Evolutionary conservation across 2,888 invertebrate species (phyloP), one percentile per base, ranked within the genome.

Genomic region (Archaeoteleia sp.): DNA sequence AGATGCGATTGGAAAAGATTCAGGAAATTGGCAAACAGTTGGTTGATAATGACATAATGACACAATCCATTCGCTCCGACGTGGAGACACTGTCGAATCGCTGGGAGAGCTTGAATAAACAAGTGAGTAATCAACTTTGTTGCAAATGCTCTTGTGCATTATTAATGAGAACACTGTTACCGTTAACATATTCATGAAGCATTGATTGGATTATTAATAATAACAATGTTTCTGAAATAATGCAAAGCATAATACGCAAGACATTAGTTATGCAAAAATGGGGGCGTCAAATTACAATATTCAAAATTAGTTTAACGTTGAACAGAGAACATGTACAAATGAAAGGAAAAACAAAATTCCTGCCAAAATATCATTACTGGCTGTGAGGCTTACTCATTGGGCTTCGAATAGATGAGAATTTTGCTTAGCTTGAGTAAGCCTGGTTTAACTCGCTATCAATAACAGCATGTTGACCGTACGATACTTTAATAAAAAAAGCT

Each of bases 11-110:
- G 73, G 88, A 90, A 35, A 90, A 91, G 79, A 91, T 95, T 74
- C 91, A 92, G 83, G 92, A 91, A 79, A 89, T 95, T 71, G 93
- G 92, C 13, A 88, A 89, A 57, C 90, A 91, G 83, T 88, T 95
- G 58, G 88, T 91, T 53, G 91, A 91, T 71, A 91, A 92, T 74
- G 91, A 91, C 82, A 92, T 95, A 75, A 91, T 93, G 91, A 88
- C 90, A 14, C 88, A 87, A 66, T 89, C 90, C 82, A 90, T 93
- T 70, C 88, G 88, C 67, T 86, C 88, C 35, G 92, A 94, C 81
- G 88, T 92, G 45, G 89, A 90, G 71, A 86, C 87, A 51, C 87
- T 93, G 58, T 88, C 90, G 3, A 85, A 85, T 58, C 87, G 92
- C 45, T 92, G 92, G 91, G 88, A 89, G 42, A 87, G 88, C 71